phyloP scores from a whole-genome alignment of 23 tunicate species.

The Botrylloides violaceus region DNA sequence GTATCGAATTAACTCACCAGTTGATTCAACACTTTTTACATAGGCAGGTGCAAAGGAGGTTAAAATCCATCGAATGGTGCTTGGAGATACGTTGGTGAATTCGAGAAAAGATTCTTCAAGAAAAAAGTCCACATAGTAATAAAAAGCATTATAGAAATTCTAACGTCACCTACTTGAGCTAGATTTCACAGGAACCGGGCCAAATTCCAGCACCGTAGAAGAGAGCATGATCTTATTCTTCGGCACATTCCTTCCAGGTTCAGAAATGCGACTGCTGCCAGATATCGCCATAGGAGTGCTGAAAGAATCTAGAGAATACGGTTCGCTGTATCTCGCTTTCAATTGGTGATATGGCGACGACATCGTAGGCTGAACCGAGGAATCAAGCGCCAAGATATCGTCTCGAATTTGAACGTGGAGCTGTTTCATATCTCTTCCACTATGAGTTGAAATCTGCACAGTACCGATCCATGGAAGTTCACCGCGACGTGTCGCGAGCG shows the following conservation, averaged over 20 bases:
- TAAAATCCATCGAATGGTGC: conserved; percentile 21
- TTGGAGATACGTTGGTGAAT: conserved; percentile 47
- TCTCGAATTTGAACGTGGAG: conserved; percentile 57
- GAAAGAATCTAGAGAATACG: conserved; percentile 3
- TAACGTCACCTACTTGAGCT: conserved; percentile 7
- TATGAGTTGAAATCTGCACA: conserved; percentile 41
- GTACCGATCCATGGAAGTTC: conserved; percentile 83
- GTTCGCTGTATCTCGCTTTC: conserved; percentile 16
- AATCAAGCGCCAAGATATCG: background rate
- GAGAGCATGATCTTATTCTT: background rate
- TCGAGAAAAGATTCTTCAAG: conserved; percentile 49
- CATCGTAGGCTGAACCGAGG: conserved; percentile 9
- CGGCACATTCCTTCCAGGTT: background rate
- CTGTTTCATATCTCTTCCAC: conserved; percentile 27
- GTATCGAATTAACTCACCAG: conserved; percentile 6
- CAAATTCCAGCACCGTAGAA: conserved; percentile 15
- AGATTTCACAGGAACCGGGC: conserved; percentile 12
- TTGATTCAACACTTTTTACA: conserved; percentile 23
- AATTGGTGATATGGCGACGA: conserved; percentile 6
- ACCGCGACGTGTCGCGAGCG: conserved; percentile 32
- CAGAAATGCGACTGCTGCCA: conserved; percentile 7
- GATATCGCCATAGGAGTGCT: conserved; percentile 17
- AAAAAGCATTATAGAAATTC: background rate
- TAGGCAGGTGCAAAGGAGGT: conserved; percentile 30
- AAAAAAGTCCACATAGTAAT: background rate